Conservation (phyloP, 2,797 vertebrate genomes). For the Lacerta viridis region DNA sequence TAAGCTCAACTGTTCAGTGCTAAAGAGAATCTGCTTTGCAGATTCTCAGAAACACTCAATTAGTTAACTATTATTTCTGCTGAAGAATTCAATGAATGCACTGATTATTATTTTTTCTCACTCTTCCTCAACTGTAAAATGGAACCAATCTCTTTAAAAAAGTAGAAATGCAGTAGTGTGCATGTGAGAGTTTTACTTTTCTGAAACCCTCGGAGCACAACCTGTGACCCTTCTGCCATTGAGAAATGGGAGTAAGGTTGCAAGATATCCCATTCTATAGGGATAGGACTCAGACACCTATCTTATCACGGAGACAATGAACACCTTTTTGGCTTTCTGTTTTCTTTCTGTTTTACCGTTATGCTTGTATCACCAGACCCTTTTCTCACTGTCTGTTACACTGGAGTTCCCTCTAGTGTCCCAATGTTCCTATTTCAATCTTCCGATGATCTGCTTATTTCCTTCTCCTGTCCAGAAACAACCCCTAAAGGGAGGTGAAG, state of each 20-base stretch:
- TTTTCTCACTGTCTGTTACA: neutral
- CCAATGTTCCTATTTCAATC: neutral
- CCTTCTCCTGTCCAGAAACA: too few species aligned
- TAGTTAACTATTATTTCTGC: too few species aligned
- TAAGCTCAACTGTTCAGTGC: too few species aligned
- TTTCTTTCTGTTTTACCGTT: neutral
- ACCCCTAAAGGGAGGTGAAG: too few species aligned
- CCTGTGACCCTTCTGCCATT: neutral
- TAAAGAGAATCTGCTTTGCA: too few species aligned
- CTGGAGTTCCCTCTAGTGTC: neutral
- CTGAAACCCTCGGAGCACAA: neutral
- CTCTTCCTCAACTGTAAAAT: neutral
- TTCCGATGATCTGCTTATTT: neutral
- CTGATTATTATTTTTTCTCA: neutral
- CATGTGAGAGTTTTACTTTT: neutral
- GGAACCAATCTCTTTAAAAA: neutral
- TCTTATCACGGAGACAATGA: rapidly evolving
- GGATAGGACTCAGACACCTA: neutral
- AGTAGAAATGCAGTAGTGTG: neutral
- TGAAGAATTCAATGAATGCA: too few species aligned
- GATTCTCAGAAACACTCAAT: too few species aligned
- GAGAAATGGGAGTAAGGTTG: neutral
- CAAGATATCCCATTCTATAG: neutral
- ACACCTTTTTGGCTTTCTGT: neutral
- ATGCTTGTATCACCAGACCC: neutral